phyloP scores from a whole-genome alignment of 2,113 vertebrate species.

The Oceanodroma tethys region DNA sequence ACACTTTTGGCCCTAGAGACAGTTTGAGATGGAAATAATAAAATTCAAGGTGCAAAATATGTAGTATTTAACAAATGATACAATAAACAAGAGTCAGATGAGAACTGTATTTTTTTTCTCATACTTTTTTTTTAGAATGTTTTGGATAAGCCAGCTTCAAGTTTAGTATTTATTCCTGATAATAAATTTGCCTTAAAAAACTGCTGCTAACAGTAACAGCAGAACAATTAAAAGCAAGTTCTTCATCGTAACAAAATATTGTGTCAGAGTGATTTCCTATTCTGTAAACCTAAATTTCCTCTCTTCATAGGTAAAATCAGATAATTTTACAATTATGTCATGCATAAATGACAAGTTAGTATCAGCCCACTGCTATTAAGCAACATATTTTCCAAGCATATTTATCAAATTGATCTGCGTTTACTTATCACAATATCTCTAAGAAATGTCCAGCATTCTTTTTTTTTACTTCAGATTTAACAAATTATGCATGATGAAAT shows the following conservation, averaged over 20 bases:
- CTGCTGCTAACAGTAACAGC: not conserved
- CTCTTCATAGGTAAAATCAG: not conserved
- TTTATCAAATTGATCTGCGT: not conserved
- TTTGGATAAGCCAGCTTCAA: not conserved
- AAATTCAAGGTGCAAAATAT: not conserved
- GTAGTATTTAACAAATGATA: not conserved
- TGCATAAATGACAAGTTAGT: not conserved
- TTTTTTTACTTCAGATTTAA: not conserved
- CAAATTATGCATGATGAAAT: not conserved
- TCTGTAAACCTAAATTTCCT: not conserved
- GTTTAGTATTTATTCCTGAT: not conserved
- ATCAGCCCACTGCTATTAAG: not conserved
- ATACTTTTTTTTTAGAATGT: not conserved
- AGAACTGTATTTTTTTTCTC: not conserved
- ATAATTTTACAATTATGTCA: not conserved
- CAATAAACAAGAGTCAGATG: not conserved
- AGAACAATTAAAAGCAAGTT: not conserved
- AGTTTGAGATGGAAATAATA: not conserved
- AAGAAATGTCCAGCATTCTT: not conserved
- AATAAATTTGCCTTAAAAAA: not conserved
- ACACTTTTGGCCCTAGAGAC: not conserved
- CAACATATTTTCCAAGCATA: not conserved
- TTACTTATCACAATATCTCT: not conserved
- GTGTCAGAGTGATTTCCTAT: not conserved
- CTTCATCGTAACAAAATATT: not conserved